Percentiles rank a stretch among this genome's conserved stretches.
phyloP scores from a whole-genome alignment of 2,113 vertebrate genomes.

The Paracyprichromis sp. region DNA sequence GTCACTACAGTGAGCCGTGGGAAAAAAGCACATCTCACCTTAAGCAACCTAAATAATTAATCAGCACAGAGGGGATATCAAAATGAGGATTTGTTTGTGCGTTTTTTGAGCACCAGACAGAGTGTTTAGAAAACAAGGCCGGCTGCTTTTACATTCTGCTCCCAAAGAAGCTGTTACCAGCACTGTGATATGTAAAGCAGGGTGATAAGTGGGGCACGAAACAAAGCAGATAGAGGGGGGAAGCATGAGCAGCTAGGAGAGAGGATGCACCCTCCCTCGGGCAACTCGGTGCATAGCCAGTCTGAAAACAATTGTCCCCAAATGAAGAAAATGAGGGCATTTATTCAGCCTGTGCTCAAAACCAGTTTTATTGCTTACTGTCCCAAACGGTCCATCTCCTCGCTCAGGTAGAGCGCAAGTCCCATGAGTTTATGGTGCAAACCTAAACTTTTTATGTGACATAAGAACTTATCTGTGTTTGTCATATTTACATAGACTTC shows the following conservation, averaged over 20 bases:
- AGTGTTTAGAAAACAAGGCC: constrained; percentile 40
- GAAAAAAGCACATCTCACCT: background rate
- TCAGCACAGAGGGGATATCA: background rate
- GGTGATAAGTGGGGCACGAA: constrained; percentile 57
- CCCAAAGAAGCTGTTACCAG: constrained; percentile 29
- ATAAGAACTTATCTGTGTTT: fast-evolving
- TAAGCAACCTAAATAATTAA: background rate
- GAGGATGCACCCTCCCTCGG: constrained; percentile 48
- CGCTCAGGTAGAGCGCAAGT: background rate
- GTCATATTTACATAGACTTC: background rate
- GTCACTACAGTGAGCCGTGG: background rate
- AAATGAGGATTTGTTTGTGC: background rate
- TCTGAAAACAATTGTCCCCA: constrained; percentile 14
- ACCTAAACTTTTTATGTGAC: background rate
- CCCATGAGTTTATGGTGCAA: background rate
- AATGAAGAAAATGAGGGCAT: constrained; percentile 20
- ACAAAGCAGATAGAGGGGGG: constrained; percentile 35
- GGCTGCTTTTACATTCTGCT: constrained; percentile 26
- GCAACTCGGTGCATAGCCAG: constrained; percentile 5
- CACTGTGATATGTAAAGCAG: constrained; percentile 59
- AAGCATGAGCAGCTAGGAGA: background rate
- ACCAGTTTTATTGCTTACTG: background rate
- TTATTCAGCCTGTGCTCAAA: background rate
- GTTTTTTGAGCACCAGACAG: constrained; percentile 1
- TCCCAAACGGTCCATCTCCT: background rate